Evolutionary conservation across 2,113 vertebrate genomes (phyloP).

Genomic region (Anarhynchus alexandrinus): DNA sequence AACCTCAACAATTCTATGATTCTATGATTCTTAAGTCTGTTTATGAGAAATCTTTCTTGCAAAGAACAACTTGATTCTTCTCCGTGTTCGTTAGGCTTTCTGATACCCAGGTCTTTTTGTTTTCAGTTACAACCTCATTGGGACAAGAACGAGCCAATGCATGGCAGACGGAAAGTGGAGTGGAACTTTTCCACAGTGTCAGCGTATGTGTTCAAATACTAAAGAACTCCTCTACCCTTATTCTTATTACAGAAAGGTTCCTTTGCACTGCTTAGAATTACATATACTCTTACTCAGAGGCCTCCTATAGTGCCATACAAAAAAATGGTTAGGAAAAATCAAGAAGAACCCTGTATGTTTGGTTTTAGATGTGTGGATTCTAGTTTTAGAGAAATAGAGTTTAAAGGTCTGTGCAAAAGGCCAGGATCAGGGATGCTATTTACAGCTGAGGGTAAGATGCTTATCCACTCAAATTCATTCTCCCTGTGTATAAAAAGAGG

Average conservation of each 20-base stretch:
- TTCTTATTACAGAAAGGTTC: neutral
- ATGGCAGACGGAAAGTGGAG: slow-evolving; percentile 82
- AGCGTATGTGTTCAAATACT: slow-evolving; percentile 70
- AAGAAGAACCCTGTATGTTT: neutral
- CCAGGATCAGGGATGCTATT: slow-evolving; percentile 37
- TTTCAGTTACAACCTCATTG: slow-evolving; percentile 79
- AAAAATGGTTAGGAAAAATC: neutral
- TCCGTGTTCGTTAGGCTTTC: neutral
- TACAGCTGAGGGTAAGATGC: slow-evolving; percentile 10
- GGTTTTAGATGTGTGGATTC: neutral
- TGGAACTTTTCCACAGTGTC: slow-evolving; percentile 71
- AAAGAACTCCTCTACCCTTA: neutral
- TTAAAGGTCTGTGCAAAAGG: slow-evolving; percentile 15
- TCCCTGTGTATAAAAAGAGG: neutral
- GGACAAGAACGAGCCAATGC: slow-evolving; percentile 73
- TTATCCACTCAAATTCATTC: neutral
- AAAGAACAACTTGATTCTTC: neutral
- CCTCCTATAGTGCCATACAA: neutral
- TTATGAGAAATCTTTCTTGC: neutral
- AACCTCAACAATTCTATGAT: no score
- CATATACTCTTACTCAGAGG: neutral
- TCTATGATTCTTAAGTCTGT: neutral
- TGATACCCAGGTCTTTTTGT: neutral
- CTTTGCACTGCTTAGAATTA: neutral
- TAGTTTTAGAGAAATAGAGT: neutral